Base-by-base conservation (phyloP, 2,113 vertebrate species). In the Notarius lentiginosus region DNA sequence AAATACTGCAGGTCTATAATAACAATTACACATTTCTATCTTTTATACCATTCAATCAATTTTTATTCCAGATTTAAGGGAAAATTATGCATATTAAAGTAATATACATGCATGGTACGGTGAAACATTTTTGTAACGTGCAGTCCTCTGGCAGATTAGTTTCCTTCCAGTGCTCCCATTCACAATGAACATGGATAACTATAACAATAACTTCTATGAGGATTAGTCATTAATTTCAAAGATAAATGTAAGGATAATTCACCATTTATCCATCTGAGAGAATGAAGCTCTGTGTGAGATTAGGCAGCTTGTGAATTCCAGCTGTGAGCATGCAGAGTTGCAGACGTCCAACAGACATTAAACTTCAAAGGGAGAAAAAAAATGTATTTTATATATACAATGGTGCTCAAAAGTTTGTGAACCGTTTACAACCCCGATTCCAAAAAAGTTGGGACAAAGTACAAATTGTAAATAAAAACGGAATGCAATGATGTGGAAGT, bases 101-200 rank as follows among this genome's bases (percentile, higher is more conserved):
- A 65, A 85, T 66, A 55, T 41, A 56, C n/a, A 34, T 56, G 75
- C 24, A 79, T 30, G 60, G 47, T 11, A 27, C 58, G 76, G 87
- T 70, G 34, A 76, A 68, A 79, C 61, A 30, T 82, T 82, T 72
- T 75, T 49, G 80, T 86, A 85, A 86, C 84, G 81, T 86, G 81
- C 66, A 89, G 77, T 81, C 81, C 84, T 84, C 85, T 73, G 88
- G 17, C 22, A 84, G 81, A 86, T 86, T 86, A 56, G 65, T 79
- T 79, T 86, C 22, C 47, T 79, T 85, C 55, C 65, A 41, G 15
- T 72, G 81, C 75, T 72, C 68, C 61, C 61, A 82, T 55, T 76
- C 61, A 20, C 47, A 86, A 84, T 66, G 82, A 84, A 89, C 65
- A 30, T 3, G 17, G 72, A 65, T 73, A 85, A 77, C 65, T 85